These are phyloP conservation scores for Heliothis subflexa DNA, from an alignment of 1,140 invertebrate species.

Conservation along the genomic window DNA sequence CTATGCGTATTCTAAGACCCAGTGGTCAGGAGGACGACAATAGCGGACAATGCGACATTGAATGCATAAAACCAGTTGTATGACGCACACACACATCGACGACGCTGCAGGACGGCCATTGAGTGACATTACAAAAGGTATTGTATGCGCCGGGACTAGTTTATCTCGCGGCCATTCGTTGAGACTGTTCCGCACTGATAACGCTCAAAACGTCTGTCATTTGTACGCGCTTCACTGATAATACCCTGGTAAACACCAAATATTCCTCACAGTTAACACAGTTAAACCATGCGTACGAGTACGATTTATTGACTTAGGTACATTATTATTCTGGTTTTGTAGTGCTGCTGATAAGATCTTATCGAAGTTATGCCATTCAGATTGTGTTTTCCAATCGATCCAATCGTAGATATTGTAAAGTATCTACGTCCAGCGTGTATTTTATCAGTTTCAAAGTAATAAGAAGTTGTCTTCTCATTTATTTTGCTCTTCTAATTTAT, in stretches of 20 bases:
- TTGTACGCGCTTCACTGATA: conserved; percentile 52
- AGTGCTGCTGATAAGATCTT: neutral
- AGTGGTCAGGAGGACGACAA: conserved; percentile 65
- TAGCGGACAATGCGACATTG: conserved; percentile 62
- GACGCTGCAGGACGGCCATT: conserved; percentile 59
- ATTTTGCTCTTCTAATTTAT: conserved; percentile 20
- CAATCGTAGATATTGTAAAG: neutral
- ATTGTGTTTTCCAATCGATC: neutral
- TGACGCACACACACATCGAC: conserved; percentile 55
- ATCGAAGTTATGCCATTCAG: neutral
- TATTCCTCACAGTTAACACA: conserved; percentile 16
- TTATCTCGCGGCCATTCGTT: conserved; percentile 72
- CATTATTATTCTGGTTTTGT: neutral
- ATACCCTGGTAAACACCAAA: conserved; percentile 35
- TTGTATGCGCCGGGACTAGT: conserved; percentile 68
- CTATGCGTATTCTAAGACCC: conserved; percentile 60
- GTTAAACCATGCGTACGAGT: neutral
- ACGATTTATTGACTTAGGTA: neutral
- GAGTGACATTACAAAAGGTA: conserved; percentile 76
- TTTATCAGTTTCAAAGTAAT: neutral
- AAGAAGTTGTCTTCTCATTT: conserved; percentile 2
- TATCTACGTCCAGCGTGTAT: neutral
- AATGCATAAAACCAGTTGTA: conserved; percentile 71
- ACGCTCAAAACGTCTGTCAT: conserved; percentile 57
- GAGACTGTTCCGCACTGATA: conserved; percentile 79